phyloP scores from a whole-genome alignment of 2,888 invertebrate genomes.

The Drosophila peninsularis region DNA sequence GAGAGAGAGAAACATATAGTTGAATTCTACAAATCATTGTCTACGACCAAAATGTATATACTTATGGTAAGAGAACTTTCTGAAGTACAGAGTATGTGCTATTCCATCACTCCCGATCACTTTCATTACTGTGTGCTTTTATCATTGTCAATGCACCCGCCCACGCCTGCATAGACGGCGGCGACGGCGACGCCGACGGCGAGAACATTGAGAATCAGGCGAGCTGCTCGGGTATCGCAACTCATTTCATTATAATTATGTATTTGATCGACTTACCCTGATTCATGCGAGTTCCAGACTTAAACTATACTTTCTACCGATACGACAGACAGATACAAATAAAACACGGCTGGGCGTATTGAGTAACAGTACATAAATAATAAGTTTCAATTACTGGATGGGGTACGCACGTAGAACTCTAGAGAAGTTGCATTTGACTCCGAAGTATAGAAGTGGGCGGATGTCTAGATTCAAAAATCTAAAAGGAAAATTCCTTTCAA shows the following conservation, averaged over 20 bases:
- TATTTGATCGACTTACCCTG: conserved; percentile 37
- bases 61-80: too few species aligned
- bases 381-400: not conserved
- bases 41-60: too few species aligned
- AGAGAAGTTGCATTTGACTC: not conserved
- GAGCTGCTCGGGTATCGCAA: conserved; percentile 40
- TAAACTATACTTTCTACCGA: not conserved
- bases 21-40: too few species aligned
- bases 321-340: not conserved
- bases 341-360: not conserved
- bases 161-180: conserved; percentile 35
- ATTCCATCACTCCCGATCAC: not conserved
- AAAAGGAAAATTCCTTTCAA: not conserved
- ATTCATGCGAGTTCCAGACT: conserved; percentile 30
- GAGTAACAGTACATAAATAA: conserved; percentile 5
- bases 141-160: conserved; percentile 39
- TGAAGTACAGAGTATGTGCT: not conserved
- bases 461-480: not conserved
- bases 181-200: too few species aligned
- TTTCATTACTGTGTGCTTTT: not conserved
- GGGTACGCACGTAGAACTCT: not conserved
- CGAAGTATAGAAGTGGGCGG: not conserved
- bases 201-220: conserved; percentile 17
- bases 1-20: too few species aligned
- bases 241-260: conserved; percentile 47